These are phyloP conservation scores for Tachina lurida DNA, from an alignment of 2,888 invertebrate species.

Conservation along the genomic window DNA sequence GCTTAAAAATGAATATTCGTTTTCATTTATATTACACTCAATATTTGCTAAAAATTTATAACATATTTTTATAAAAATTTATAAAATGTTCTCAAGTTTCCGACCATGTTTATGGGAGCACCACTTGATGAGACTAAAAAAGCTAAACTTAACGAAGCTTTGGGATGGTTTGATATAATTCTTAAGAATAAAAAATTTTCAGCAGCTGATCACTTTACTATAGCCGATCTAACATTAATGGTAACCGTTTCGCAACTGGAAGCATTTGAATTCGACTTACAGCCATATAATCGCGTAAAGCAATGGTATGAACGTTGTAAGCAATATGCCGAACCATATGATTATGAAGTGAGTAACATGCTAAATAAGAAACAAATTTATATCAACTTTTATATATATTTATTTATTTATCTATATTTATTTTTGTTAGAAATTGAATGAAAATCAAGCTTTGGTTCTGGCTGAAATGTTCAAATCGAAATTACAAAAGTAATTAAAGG, in stretches of 20 bases:
- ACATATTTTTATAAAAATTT: neutral
- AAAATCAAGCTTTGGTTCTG: slow-evolving; percentile 85
- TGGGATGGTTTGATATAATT: slow-evolving; percentile 84
- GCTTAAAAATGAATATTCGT: no score
- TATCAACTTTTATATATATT: no score
- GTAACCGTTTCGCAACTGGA: slow-evolving; percentile 82
- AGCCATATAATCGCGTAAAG: slow-evolving; percentile 83
- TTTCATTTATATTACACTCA: no score
- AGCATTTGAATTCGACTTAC: slow-evolving; percentile 84
- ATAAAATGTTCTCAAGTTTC: slow-evolving; percentile 79
- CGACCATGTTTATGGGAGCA: slow-evolving; percentile 83
- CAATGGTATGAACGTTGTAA: slow-evolving; percentile 88
- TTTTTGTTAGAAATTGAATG: slow-evolving; percentile 84
- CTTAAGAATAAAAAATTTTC: slow-evolving; percentile 85
- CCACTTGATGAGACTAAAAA: slow-evolving; percentile 83
- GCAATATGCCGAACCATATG: slow-evolving; percentile 86
- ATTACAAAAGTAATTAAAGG: slow-evolving; percentile 59
- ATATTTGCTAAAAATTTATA: neutral
- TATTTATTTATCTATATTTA: no score
- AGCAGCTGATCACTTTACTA: slow-evolving; percentile 85
- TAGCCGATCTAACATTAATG: slow-evolving; percentile 81
- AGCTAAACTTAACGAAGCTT: slow-evolving; percentile 84
- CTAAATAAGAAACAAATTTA: neutral
- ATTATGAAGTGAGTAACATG: slow-evolving; percentile 84
- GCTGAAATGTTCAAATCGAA: slow-evolving; percentile 84